Conservation (phyloP, 2,113 vertebrate genomes). For the Eublepharis macularius region DNA sequence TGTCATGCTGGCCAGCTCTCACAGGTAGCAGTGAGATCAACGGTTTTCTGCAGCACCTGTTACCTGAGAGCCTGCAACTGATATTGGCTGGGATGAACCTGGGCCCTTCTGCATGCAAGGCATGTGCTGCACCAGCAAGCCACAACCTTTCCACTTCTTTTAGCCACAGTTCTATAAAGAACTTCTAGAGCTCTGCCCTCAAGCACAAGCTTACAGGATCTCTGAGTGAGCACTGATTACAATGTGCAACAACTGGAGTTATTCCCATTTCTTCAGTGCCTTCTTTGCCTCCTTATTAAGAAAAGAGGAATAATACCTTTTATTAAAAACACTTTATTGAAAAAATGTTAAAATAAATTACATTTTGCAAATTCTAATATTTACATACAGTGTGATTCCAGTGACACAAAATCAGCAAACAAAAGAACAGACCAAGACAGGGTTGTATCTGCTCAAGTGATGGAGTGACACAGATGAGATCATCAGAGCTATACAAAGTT, state of each 20-base stretch:
- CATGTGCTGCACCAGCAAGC: no score
- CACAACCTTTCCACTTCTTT: background rate
- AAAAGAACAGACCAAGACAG: slow-evolving; percentile 41
- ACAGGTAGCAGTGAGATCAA: no score
- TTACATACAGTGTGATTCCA: slow-evolving; percentile 75
- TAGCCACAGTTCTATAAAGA: background rate
- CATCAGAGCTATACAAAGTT: slow-evolving; percentile 45
- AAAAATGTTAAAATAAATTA: slow-evolving; percentile 84
- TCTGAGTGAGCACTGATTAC: background rate
- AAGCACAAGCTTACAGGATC: background rate
- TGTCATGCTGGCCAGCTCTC: no score
- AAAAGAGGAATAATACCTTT: slow-evolving; percentile 56
- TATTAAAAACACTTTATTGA: slow-evolving; percentile 67
- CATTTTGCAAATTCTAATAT: slow-evolving; percentile 72
- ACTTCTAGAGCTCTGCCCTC: background rate
- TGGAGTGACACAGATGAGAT: slow-evolving; percentile 44
- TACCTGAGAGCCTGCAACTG: no score
- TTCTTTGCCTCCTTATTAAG: background rate
- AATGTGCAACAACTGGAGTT: background rate
- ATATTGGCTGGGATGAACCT: no score
- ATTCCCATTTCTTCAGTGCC: background rate
- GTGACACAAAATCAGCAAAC: slow-evolving; percentile 61
- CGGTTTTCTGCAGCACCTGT: no score
- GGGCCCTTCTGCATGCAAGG: no score
- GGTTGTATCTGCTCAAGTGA: slow-evolving; percentile 30